A percentile compares a stretch with the other conserved stretches of the same genome.
These are phyloP conservation scores for Hippocampus comes DNA, from an alignment of 2,113 vertebrate species.

Conservation along the genomic window DNA sequence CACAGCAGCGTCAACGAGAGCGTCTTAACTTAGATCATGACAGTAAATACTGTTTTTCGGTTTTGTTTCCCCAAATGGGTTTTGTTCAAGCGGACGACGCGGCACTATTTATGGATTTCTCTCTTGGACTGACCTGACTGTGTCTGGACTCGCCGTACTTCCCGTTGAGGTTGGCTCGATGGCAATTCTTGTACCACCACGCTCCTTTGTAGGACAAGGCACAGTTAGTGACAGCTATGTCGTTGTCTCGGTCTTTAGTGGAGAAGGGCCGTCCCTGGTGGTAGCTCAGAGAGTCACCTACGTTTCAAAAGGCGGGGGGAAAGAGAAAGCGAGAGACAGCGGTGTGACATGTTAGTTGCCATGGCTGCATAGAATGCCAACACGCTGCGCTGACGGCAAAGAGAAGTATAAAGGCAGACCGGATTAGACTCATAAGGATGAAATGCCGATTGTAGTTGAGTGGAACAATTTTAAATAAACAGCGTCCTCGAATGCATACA, in stretches of 20 bases:
- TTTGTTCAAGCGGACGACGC: neutral
- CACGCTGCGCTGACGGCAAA: conserved; percentile 17
- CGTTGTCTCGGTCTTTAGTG: conserved; percentile 95
- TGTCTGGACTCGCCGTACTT: conserved; percentile 97
- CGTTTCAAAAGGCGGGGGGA: conserved; percentile 3
- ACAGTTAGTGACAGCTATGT: conserved; percentile 96
- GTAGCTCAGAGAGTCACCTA: conserved; percentile 95
- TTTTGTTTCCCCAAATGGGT: neutral
- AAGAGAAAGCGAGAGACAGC: conserved; percentile 6
- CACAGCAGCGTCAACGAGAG: too few species aligned
- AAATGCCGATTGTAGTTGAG: conserved; percentile 23
- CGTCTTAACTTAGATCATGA: too few species aligned
- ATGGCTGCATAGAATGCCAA: conserved; percentile 13
- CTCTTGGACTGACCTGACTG: conserved; percentile 82
- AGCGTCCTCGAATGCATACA: too few species aligned
- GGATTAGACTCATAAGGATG: conserved; percentile 48
- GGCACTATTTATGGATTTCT: neutral
- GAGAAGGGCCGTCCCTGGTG: conserved; percentile 98
- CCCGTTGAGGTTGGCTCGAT: conserved; percentile 96
- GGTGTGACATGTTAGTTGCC: neutral
- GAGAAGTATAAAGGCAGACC: conserved; percentile 25
- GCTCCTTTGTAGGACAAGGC: conserved; percentile 98
- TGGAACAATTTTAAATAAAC: too few species aligned
- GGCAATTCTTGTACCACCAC: conserved; percentile 99
- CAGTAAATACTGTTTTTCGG: too few species aligned